phyloP scores from a whole-genome alignment of 2,797 vertebrate species.

The Macrochelys suwanniensis region DNA sequence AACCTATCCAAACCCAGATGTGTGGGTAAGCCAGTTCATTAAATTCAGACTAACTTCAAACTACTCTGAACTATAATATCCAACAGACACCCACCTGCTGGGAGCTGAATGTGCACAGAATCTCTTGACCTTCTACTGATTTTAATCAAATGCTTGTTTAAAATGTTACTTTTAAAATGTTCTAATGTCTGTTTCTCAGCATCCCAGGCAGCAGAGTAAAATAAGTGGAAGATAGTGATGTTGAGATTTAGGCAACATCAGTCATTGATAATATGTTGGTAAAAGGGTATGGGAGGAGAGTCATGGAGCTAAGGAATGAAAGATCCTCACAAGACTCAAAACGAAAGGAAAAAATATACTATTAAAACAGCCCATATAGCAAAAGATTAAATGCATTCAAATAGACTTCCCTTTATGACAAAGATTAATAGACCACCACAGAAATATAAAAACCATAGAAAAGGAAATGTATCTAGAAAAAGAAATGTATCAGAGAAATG shows the following conservation, averaged over 20 bases:
- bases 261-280: background rate
- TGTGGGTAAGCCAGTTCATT: conserved; percentile 35
- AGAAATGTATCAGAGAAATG: background rate
- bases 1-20: background rate
- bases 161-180: conserved; percentile 14
- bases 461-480: background rate
- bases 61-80: background rate
- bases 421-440: background rate
- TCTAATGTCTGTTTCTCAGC: background rate
- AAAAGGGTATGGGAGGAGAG: background rate
- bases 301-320: background rate
- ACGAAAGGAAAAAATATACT: background rate
- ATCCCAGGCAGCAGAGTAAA: background rate
- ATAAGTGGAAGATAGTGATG: background rate
- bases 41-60: conserved; percentile 55
- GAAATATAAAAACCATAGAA: background rate
- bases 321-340: conserved; percentile 12
- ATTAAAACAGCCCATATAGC: background rate
- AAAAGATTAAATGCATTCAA: background rate
- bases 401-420: background rate
- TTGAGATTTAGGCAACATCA: background rate
- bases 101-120: conserved; percentile 42
- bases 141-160: conserved; percentile 56
- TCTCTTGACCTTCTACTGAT: conserved; percentile 63
- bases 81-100: conserved; percentile 53